Percentiles rank a stretch among this genome's conserved stretches.
phyloP scores from a whole-genome alignment of 2,888 invertebrate species.

The Lomographa bimaculata region DNA sequence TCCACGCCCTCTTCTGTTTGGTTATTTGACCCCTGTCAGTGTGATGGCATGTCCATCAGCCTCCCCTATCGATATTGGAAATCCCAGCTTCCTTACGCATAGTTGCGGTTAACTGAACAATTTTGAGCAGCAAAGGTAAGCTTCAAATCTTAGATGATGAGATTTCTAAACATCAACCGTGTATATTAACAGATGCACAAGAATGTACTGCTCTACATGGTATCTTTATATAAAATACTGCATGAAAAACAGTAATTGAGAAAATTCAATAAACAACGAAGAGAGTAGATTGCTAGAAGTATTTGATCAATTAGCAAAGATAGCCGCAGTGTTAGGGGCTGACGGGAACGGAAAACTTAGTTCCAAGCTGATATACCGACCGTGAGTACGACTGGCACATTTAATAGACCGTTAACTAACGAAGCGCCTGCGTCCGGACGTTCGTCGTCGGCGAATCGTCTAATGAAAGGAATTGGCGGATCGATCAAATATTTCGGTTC shows the following conservation, averaged over 20 bases:
- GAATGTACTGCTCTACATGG: too few relatives aligned
- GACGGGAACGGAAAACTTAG: constrained; percentile 4
- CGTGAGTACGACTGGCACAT: constrained; percentile 24
- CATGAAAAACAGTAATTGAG: too few relatives aligned
- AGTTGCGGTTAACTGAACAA: constrained; percentile 64
- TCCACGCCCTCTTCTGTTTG: constrained; percentile 44
- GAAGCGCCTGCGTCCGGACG: constrained; percentile 46
- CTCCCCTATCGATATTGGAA: constrained; percentile 64
- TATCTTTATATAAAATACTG: too few relatives aligned
- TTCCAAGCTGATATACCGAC: constrained; percentile 9
- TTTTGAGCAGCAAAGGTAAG: constrained; percentile 47
- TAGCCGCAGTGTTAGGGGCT: background rate
- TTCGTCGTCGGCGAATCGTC: constrained; percentile 47
- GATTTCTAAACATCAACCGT: too few relatives aligned
- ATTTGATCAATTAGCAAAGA: constrained; percentile 2
- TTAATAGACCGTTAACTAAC: constrained; percentile 47
- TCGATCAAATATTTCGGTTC: constrained; percentile 38
- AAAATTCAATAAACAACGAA: constrained; percentile 4
- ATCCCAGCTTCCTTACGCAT: constrained; percentile 50
- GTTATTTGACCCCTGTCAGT: constrained; percentile 71
- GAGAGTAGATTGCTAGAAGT: background rate
- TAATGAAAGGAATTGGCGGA: constrained; percentile 45
- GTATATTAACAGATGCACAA: too few relatives aligned
- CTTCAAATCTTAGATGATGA: constrained; percentile 35
- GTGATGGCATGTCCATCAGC: constrained; percentile 60